Base-by-base conservation (phyloP, 2,113 vertebrate genomes). In the Cichladusa arquata region DNA sequence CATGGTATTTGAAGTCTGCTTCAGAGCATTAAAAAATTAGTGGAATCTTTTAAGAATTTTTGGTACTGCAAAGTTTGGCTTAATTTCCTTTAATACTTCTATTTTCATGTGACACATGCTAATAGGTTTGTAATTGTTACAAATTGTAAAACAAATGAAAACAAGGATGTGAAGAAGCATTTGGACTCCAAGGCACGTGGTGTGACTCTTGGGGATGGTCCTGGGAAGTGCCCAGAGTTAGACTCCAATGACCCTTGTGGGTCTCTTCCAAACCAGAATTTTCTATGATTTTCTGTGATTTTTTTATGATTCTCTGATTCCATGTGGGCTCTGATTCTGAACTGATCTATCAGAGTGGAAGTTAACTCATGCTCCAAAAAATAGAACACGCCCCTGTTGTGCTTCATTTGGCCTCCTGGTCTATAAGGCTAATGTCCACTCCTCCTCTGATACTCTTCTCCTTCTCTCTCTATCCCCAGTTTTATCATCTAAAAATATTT, bases 311-410 rank as follows among this genome's bases (percentile, higher is more conserved):
- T 48, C 25, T 31, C 25, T 31, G 58, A 11, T 38, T 66, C 77
- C 45, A 1, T 36, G 22, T 70, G 56, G 40, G 16, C 11, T 70
- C n/a, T n/a, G n/a, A n/a, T n/a, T n/a, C n/a, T 82, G 42, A 36
- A 36, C 33, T 64, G 14, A 26, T 69, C 10, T 44, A 6, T 42
- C 3, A 5, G 70, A 48, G 34, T 71, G 14, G 61, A 74, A 29
- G 18, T 38, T 76, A 76, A 60, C 13, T 78, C 14, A 12, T n/a
- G 16, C 24, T 79, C 12, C 47, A 48, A 74, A 87, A 81, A 38
- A 6, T 19, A 54, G 29, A 1, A 2, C 48, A 48, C 0, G 0
- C 5, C 5, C 24, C 33, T 0, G 0, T 23, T 36, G 6, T 47
- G 40, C 15, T 83, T 16, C 17, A 72, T 51, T 69, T 67, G 31